Evolutionary conservation across 2,797 vertebrate species (phyloP), one percentile per base, ranked within the genome.

Genomic region (Myiotriccus ornatus): DNA sequence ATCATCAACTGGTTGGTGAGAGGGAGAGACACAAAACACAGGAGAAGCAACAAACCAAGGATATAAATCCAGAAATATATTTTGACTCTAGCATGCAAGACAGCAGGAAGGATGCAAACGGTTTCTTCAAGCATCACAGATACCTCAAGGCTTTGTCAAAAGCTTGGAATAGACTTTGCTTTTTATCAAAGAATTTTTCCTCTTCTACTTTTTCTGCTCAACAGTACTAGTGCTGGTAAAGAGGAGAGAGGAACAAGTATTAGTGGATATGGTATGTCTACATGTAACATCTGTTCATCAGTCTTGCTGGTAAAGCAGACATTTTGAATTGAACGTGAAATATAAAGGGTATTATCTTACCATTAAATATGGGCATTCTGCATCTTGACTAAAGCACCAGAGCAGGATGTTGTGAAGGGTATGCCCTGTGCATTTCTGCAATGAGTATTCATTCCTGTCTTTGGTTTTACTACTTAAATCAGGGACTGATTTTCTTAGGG

Each of bases 381-480:
- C 10, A 32, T 30, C 25, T 23, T 46, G 5, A 28, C 18, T 74
- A 62, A 84, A 60, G 15, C 15, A 50, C 10, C 1, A 7, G 32
- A 52, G 21, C 9, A 22, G 57, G 23, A 53, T 12, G 2, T 20
- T 27, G 15, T 32, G 43, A 68, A 43, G 18, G 3, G 1, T n/a
- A 16, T 11, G 6, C 28, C 12, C 10, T 67, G 2, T 30, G 5
- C 55, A 23, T 84, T 89, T 88, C 44, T 68, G 10, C 43, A 25
- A 12, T 52, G 5, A 1, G 0, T 52, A 18, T 37, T 78, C 18
- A 9, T 63, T 44, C 28, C 25, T 71, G 12, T 12, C 27, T 69
- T 60, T 80, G 2, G 2, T 68, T 86, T 81, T 68, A 37, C 19
- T 53, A 1, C 16, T 44, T 22, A 1, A n/a, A n/a, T 0, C 0